phyloP scores from a whole-genome alignment of 2,797 vertebrate genomes.

The Garrulus glandarius region DNA sequence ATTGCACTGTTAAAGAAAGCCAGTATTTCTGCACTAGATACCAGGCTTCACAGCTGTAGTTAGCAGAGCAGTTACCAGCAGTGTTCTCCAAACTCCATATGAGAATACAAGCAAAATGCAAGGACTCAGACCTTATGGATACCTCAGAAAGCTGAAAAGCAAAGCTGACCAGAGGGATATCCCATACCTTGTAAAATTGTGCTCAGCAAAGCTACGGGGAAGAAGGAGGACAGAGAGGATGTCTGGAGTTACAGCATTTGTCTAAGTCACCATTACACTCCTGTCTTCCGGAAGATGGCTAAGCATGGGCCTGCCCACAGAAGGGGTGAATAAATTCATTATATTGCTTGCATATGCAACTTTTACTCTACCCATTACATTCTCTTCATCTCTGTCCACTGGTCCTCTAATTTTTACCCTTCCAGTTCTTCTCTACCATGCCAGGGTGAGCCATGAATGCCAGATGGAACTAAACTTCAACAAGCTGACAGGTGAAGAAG shows the following conservation, averaged over 20 bases:
- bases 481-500: background rate
- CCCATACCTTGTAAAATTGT: background rate
- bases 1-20: background rate
- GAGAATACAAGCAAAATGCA: background rate
- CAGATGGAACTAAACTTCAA: background rate
- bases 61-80: background rate
- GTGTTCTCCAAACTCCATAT: background rate
- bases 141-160: background rate
- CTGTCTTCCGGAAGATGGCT: background rate
- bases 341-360: rapidly evolving
- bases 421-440: background rate
- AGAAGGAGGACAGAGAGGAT: background rate
- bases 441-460: background rate
- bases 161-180: background rate
- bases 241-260: background rate
- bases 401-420: background rate
- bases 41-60: background rate
- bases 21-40: background rate
- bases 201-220: background rate
- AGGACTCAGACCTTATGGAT: background rate
- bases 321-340: background rate
- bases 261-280: background rate
- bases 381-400: background rate
- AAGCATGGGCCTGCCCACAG: rapidly evolving
- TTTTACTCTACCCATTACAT: background rate